A percentile compares a stretch with the other conserved stretches of the same genome.
These are phyloP conservation scores for Drosophila grimshawi DNA, from an alignment of 1,140 invertebrate genomes.

Conservation along the genomic window DNA sequence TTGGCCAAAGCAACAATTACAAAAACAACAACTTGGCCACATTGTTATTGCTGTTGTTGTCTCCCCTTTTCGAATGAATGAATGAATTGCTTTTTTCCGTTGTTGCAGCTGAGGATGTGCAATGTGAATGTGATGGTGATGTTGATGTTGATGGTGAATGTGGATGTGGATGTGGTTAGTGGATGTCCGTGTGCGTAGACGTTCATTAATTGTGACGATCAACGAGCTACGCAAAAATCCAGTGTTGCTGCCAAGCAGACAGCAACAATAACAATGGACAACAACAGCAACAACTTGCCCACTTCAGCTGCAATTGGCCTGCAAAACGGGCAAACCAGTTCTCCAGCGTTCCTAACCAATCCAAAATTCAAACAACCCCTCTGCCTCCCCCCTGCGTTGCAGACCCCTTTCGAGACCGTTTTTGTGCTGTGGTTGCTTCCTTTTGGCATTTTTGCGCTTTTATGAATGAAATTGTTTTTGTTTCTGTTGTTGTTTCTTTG, in stretches of 20 bases:
- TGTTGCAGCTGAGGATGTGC: conserved; percentile 40
- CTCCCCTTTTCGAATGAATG: conserved; percentile 65
- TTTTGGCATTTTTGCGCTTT: conserved; percentile 81
- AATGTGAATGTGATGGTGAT: conserved; percentile 42
- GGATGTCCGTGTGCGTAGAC: conserved; percentile 79
- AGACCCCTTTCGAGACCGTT: conserved; percentile 31
- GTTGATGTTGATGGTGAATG: conserved; percentile 50
- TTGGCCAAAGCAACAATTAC: conserved; percentile 76
- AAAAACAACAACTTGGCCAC: conserved; percentile 45
- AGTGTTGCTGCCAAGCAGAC: conserved; percentile 32
- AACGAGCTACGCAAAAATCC: conserved; percentile 81
- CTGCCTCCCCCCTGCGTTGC: neutral
- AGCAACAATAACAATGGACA: conserved; percentile 46
- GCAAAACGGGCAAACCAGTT: conserved; percentile 61
- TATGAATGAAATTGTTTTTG: conserved; percentile 75
- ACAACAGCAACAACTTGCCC: conserved; percentile 42
- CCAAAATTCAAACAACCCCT: conserved; percentile 18
- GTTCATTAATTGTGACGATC: conserved; percentile 82
- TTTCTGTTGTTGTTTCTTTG: conserved; percentile 15
- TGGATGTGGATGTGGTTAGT: conserved; percentile 71
- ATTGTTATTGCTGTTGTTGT: conserved; percentile 41
- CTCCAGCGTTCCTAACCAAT: conserved; percentile 33
- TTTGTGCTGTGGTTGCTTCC: conserved; percentile 70
- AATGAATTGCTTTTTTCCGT: conserved; percentile 81
- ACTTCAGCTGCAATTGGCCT: conserved; percentile 63